Evolutionary conservation across 2,797 vertebrate species (phyloP).

Genomic region (Tokudaia muenninki): DNA sequence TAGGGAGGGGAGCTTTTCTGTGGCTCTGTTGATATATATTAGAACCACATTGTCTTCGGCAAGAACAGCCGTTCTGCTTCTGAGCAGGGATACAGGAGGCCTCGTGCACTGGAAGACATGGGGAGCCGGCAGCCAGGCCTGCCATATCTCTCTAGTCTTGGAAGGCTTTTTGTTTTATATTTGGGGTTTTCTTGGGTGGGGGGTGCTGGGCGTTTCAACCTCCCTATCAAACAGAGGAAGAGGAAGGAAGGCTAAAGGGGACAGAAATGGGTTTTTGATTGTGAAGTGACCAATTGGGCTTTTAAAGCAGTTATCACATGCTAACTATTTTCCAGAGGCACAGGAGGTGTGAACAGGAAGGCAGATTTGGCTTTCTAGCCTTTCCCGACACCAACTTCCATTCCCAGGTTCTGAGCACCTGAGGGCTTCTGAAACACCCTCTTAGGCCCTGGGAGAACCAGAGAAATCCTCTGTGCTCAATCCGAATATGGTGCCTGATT

Average conservation of each 20-base stretch:
- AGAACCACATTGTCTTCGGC: constrained; percentile 80
- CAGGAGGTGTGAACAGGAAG: fast-evolving
- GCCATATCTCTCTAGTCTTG: neutral
- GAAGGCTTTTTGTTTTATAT: constrained; percentile 44
- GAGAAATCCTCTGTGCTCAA: neutral
- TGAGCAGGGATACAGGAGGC: constrained; percentile 77
- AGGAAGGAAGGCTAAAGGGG: neutral
- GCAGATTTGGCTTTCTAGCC: neutral
- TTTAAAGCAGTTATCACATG: neutral
- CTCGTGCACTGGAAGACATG: constrained; percentile 21
- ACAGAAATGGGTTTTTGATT: neutral
- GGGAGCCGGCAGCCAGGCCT: fast-evolving
- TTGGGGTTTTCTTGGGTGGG: neutral
- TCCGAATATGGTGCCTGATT: neutral
- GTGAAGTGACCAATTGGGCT: neutral
- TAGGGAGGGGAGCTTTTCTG: constrained; percentile 78
- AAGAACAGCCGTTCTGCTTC: constrained; percentile 70
- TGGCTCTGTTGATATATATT: constrained; percentile 81
- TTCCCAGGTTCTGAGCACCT: neutral
- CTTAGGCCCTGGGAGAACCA: too few species aligned
- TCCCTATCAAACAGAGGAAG: constrained; percentile 46
- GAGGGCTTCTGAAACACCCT: neutral
- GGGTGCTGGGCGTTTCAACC: constrained; percentile 10
- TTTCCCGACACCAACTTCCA: neutral
- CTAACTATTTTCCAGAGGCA: neutral